phyloP scores from a whole-genome alignment of 2,888 invertebrate genomes.

The Drosophila histrio region DNA sequence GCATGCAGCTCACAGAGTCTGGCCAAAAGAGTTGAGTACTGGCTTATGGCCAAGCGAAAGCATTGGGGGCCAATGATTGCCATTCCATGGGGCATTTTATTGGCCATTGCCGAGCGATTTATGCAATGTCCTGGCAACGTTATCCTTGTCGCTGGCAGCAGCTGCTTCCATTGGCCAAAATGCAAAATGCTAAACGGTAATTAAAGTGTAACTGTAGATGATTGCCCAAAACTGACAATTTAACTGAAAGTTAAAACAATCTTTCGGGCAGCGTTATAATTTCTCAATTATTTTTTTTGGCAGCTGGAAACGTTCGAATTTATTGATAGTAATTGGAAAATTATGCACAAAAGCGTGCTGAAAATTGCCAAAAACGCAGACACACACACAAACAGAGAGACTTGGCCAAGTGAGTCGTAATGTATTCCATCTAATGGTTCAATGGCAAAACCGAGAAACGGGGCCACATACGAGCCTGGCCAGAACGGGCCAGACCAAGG shows the following conservation, averaged over 20 bases:
- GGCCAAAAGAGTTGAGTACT: conserved; percentile 15
- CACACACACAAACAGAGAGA: background rate
- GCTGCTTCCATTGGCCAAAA: conserved; percentile 37
- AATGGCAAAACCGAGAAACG: conserved; percentile 7
- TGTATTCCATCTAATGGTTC: conserved; percentile 11
- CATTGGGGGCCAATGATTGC: conserved; percentile 36
- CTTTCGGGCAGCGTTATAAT: conserved; percentile 59
- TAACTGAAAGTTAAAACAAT: conserved; percentile 21
- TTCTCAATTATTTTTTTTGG: conserved; percentile 68
- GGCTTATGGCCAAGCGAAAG: conserved; percentile 39
- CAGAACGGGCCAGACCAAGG: background rate
- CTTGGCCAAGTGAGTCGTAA: conserved; percentile 23
- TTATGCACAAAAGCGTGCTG: conserved; percentile 60
- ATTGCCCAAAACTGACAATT: conserved; percentile 18
- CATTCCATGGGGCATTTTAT: conserved; percentile 65
- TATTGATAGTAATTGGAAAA: conserved; percentile 74
- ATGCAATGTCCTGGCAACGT: conserved; percentile 59
- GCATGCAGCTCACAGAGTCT: conserved; percentile 30
- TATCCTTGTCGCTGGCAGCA: conserved; percentile 22
- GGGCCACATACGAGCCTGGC: conserved; percentile 38
- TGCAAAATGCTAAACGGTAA: conserved; percentile 66
- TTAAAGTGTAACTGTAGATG: conserved; percentile 46
- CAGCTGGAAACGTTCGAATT: conserved; percentile 30
- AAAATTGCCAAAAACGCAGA: conserved; percentile 21
- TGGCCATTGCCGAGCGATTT: conserved; percentile 67